A percentile compares a stretch with the other conserved stretches of the same genome.
These are phyloP conservation scores for Craniophora ligustri DNA, from an alignment of 2,888 invertebrate genomes.

Conservation along the genomic window DNA sequence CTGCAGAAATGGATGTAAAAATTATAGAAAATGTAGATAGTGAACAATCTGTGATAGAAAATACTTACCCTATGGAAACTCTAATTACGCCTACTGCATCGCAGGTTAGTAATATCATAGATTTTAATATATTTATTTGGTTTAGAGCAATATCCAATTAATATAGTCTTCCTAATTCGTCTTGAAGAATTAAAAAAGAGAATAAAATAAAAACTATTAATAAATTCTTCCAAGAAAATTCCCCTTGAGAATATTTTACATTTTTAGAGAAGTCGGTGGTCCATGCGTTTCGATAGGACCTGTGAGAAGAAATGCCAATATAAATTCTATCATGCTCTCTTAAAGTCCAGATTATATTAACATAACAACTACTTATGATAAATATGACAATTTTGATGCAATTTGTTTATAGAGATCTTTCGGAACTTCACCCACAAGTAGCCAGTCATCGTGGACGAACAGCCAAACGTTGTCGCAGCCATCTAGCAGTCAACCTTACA, in stretches of 20 bases:
- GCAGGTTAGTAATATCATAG: slow-evolving; percentile 64
- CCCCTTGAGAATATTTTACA: too few relatives aligned
- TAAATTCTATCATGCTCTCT: too few relatives aligned
- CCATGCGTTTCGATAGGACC: too few relatives aligned
- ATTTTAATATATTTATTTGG: not conserved
- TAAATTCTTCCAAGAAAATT: too few relatives aligned
- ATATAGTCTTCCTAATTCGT: too few relatives aligned
- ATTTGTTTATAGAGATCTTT: slow-evolving; percentile 72
- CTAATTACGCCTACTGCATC: slow-evolving; percentile 75
- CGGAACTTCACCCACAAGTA: slow-evolving; percentile 63
- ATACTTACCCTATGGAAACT: slow-evolving; percentile 75
- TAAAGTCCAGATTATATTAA: too few relatives aligned
- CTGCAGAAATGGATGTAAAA: slow-evolving; percentile 47
- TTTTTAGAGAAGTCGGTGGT: too few relatives aligned
- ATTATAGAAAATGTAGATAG: slow-evolving; percentile 55
- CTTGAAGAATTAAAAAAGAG: too few relatives aligned
- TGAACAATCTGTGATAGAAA: slow-evolving; percentile 78
- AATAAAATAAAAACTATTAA: too few relatives aligned
- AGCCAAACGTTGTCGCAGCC: slow-evolving; percentile 45
- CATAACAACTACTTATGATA: too few relatives aligned
- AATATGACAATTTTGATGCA: too few relatives aligned
- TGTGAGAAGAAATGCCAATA: too few relatives aligned
- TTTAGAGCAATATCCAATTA: not conserved
- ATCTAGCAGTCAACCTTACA: slow-evolving; percentile 33
- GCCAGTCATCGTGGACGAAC: slow-evolving; percentile 37